Evolutionary conservation across 2,888 invertebrate species (phyloP).

Genomic region (Smittia sp.): DNA sequence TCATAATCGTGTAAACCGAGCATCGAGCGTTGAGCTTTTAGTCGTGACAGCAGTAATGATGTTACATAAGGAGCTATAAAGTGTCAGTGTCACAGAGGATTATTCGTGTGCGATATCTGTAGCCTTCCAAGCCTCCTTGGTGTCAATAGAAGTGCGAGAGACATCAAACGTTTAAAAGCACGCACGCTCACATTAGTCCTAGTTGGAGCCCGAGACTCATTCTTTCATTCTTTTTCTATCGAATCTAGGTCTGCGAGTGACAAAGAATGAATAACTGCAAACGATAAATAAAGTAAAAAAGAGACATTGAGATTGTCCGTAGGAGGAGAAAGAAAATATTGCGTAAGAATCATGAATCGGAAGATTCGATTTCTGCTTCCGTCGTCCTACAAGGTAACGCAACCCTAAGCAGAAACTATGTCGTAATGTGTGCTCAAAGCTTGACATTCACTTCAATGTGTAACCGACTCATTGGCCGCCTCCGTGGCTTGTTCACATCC

Average conservation of each 20-base stretch:
- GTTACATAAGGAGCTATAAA: too few relatives aligned
- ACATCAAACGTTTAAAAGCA: too few relatives aligned
- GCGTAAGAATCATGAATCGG: conserved; percentile 15
- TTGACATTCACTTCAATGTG: too few relatives aligned
- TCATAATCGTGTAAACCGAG: not conserved
- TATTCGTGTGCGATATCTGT: too few relatives aligned
- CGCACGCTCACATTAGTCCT: too few relatives aligned
- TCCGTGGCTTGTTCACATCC: too few relatives aligned
- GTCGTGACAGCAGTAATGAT: not conserved
- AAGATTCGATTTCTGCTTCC: conserved; percentile 26
- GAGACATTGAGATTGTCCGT: not conserved
- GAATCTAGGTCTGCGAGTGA: conserved; percentile 7
- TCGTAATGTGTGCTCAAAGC: not conserved
- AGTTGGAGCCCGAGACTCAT: not conserved
- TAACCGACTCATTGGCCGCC: too few relatives aligned
- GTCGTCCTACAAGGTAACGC: conserved; percentile 23
- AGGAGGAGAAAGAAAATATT: not conserved
- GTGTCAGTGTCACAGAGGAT: too few relatives aligned
- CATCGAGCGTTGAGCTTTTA: not conserved
- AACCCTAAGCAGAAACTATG: not conserved
- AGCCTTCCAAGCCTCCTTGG: too few relatives aligned
- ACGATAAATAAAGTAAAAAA: not conserved
- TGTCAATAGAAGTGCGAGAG: too few relatives aligned
- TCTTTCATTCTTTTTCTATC: not conserved
- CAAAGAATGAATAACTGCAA: not conserved